Conservation (phyloP, 1,140 invertebrate species). For the Druon quercuslanigerum region DNA sequence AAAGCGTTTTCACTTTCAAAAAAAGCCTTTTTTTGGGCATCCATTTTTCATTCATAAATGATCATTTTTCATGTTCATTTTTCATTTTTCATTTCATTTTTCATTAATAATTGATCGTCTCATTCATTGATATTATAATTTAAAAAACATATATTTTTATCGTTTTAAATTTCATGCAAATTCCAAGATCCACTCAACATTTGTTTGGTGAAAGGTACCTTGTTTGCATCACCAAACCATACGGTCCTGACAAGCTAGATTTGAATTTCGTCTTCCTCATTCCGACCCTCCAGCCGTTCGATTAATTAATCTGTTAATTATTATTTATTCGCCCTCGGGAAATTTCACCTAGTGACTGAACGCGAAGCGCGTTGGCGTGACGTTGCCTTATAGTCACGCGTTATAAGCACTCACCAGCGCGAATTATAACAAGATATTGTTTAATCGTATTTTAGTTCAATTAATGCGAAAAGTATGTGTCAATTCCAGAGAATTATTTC, state of each 20-base stretch:
- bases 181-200: not conserved
- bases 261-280: slow-evolving; percentile 38
- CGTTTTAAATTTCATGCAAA: not conserved
- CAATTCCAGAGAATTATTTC: too few relatives aligned
- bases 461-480: too few relatives aligned
- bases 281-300: slow-evolving; percentile 30
- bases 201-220: too few relatives aligned
- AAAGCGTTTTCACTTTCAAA: too few relatives aligned
- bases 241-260: not conserved
- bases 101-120: too few relatives aligned
- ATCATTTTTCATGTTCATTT: too few relatives aligned
- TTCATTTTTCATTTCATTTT: too few relatives aligned
- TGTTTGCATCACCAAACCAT: too few relatives aligned
- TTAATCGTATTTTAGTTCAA: not conserved
- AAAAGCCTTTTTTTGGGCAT: too few relatives aligned
- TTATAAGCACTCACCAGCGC: slow-evolving; percentile 6
- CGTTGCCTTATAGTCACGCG: not conserved
- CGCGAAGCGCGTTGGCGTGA: slow-evolving; percentile 21
- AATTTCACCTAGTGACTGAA: slow-evolving; percentile 36
- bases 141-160: too few relatives aligned
- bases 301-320: slow-evolving; percentile 46
- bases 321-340: slow-evolving; percentile 43
- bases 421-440: slow-evolving; percentile 22
- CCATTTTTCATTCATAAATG: too few relatives aligned
- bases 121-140: too few relatives aligned